These are phyloP conservation scores for Callosobruchus maculatus DNA, from an alignment of 2,888 invertebrate genomes.

Conservation along the genomic window DNA sequence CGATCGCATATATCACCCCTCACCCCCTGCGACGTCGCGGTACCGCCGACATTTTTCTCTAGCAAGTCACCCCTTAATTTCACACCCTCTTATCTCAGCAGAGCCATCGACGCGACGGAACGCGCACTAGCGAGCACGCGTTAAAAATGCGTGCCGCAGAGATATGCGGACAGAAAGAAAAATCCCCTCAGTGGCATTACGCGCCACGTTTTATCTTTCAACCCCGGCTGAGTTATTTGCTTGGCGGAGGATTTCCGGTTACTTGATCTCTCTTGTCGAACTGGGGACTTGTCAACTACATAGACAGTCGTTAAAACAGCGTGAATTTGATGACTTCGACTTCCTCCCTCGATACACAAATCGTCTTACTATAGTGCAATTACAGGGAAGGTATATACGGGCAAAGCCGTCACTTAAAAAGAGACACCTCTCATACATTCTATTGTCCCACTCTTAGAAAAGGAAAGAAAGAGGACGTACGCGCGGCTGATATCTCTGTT, in stretches of 20 bases:
- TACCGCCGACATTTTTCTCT: slow-evolving; percentile 1
- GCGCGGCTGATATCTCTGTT: too few species aligned
- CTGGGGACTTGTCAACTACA: background rate
- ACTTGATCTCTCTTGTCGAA: background rate
- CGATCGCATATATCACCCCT: background rate
- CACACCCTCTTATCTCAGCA: slow-evolving; percentile 12
- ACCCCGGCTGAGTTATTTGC: background rate
- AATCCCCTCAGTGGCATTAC: background rate
- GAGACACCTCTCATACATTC: too few species aligned
- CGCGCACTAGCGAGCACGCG: background rate
- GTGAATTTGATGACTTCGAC: too few species aligned
- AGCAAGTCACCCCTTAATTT: slow-evolving; percentile 8
- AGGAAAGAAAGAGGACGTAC: too few species aligned
- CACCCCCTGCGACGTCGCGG: background rate
- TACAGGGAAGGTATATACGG: too few species aligned
- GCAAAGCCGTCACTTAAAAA: too few species aligned
- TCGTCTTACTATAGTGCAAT: too few species aligned
- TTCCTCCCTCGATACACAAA: background rate
- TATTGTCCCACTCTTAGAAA: too few species aligned
- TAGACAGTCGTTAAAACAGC: slow-evolving; percentile 27
- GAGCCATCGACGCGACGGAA: background rate
- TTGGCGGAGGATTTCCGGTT: slow-evolving; percentile 2
- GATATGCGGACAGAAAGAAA: background rate
- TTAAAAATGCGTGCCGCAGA: background rate
- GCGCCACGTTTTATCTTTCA: background rate